Evolutionary conservation across 30 jellyfish, hydroid and myxozoan genomes (phyloP).

Genomic region (Aurelia sp.): DNA sequence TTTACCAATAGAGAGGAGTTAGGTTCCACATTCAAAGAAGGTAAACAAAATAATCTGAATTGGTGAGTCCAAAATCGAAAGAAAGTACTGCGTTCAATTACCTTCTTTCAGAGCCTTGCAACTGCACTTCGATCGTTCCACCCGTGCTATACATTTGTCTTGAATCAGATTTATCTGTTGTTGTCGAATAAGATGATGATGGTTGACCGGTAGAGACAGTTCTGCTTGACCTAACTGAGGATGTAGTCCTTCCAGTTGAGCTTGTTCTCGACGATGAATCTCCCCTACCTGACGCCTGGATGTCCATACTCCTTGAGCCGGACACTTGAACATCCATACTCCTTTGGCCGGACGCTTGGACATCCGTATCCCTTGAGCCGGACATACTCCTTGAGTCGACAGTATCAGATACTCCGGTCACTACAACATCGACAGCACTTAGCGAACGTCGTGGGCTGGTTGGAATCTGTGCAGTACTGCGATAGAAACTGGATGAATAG

Average conservation of each 20-base stretch:
- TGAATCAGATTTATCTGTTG: constrained; percentile 34
- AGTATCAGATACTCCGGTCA: constrained; percentile 64
- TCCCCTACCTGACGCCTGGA: neutral
- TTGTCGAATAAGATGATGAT: constrained; percentile 11
- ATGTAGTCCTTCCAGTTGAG: constrained; percentile 22
- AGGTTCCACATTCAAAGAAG: no score
- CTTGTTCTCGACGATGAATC: constrained; percentile 17
- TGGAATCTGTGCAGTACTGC: constrained; percentile 80
- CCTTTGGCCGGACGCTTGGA: neutral
- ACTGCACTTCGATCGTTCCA: constrained; percentile 49
- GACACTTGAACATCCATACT: neutral
- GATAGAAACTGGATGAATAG: constrained; percentile 77
- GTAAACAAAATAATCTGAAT: no score
- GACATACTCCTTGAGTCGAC: constrained; percentile 22
- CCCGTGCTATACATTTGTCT: constrained; percentile 19
- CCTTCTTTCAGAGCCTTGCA: constrained; percentile 65
- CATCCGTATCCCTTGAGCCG: neutral
- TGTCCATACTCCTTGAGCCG: neutral
- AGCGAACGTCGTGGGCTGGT: constrained; percentile 76
- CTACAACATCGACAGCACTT: constrained; percentile 78
- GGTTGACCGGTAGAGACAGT: constrained; percentile 6
- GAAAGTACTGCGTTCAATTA: neutral
- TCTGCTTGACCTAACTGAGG: constrained; percentile 9
- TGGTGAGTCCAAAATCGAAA: no score
- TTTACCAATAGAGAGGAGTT: no score